A percentile compares a stretch with the other conserved stretches of the same genome.
phyloP scores from a whole-genome alignment of 2,888 invertebrate genomes.

The Drosophila affinis region DNA sequence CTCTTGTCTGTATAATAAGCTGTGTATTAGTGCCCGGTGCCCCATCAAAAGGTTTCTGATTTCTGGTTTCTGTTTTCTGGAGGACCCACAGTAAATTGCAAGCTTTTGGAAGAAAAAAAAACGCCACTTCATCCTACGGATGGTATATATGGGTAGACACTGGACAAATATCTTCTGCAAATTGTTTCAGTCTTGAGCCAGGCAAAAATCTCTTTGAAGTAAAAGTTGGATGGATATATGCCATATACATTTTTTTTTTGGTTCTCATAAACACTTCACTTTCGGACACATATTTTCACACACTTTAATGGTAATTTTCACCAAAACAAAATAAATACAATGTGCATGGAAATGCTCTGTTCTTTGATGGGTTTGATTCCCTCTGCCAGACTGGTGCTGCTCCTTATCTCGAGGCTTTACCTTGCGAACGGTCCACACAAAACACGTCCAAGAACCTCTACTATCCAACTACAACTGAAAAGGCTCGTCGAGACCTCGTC shows the following conservation, averaged over 20 bases:
- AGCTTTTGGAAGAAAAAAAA: background rate
- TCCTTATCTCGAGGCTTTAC: conserved; percentile 50
- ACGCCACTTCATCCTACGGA: background rate
- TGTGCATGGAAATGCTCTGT: background rate
- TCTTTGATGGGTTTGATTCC: conserved; percentile 1
- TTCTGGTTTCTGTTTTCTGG: conserved; percentile 22
- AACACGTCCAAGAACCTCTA: conserved; percentile 82
- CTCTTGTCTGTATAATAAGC: conserved; percentile 36
- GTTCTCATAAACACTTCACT: background rate
- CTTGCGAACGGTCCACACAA: conserved; percentile 66
- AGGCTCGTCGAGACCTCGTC: conserved; percentile 55
- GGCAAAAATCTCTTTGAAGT: background rate
- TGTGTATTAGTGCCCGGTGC: conserved; percentile 41
- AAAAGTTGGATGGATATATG: background rate
- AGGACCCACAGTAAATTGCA: conserved; percentile 21
- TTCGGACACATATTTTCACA: background rate
- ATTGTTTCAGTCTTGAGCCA: conserved; percentile 19
- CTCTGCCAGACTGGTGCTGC: conserved; percentile 6
- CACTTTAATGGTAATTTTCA: conserved; percentile 2
- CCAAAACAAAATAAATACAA: conserved; percentile 3
- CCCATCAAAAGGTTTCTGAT: conserved; percentile 18
- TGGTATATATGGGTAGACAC: background rate
- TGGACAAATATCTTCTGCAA: conserved; percentile 14
- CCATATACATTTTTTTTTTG: background rate
- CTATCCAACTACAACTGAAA: conserved; percentile 84